Evolutionary conservation across 1,140 invertebrate genomes (phyloP).

Genomic region (Cryptotermes secundus): DNA sequence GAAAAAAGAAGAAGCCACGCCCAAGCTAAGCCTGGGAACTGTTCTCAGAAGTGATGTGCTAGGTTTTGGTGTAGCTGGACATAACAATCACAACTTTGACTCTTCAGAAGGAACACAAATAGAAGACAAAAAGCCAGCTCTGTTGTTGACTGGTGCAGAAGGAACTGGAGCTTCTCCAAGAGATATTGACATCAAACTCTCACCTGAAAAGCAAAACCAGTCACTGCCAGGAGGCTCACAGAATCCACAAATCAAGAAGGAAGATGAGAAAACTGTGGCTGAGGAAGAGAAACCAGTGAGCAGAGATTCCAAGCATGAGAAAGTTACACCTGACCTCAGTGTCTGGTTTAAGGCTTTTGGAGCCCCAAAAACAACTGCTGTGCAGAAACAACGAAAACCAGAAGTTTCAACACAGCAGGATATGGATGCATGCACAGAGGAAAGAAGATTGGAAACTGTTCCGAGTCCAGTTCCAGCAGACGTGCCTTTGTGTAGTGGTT

Average conservation of each 20-base stretch:
- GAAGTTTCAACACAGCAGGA: slow-evolving; percentile 41
- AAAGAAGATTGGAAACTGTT: slow-evolving; percentile 1
- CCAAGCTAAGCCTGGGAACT: slow-evolving; percentile 77
- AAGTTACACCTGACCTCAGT: slow-evolving; percentile 80
- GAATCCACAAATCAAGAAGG: slow-evolving; percentile 35
- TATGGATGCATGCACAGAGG: slow-evolving; percentile 39
- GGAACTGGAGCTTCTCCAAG: slow-evolving; percentile 40
- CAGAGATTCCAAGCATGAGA: slow-evolving; percentile 52
- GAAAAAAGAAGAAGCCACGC: slow-evolving; percentile 62
- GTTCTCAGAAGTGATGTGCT: slow-evolving; percentile 62
- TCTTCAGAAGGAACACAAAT: not conserved
- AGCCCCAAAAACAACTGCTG: slow-evolving; percentile 60
- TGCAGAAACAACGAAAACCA: slow-evolving; percentile 42
- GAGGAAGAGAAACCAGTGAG: slow-evolving; percentile 49
- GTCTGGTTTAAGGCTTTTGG: slow-evolving; percentile 91
- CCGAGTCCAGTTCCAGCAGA: slow-evolving; percentile 21
- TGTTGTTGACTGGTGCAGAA: not conserved
- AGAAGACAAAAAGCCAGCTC: not conserved
- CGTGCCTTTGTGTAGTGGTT: not conserved
- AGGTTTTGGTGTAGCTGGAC: slow-evolving; percentile 40
- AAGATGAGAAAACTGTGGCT: slow-evolving; percentile 39
- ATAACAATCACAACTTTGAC: slow-evolving; percentile 37
- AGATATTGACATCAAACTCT: slow-evolving; percentile 42
- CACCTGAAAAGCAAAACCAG: slow-evolving; percentile 44
- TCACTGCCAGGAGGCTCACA: slow-evolving; percentile 37